Percentiles rank a stretch among this genome's conserved stretches.
phyloP scores from a whole-genome alignment of 2,888 invertebrate genomes.

The Leptopterna dolabrata region DNA sequence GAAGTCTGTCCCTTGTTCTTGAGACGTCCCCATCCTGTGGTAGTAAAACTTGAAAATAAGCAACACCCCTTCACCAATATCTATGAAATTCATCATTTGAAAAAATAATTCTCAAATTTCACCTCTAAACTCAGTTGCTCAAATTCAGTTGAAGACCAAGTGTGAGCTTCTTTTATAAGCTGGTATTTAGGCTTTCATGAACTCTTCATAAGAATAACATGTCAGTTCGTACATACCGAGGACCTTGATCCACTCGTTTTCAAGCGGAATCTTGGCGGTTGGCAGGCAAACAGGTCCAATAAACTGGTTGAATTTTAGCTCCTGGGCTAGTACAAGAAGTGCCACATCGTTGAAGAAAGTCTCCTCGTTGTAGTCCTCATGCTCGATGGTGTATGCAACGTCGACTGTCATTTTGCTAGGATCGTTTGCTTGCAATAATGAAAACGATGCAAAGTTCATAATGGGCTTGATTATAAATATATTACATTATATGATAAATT shows the following conservation, averaged over 20 bases:
- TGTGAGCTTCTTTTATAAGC: too few relatives aligned
- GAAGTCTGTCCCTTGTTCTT: constrained; percentile 41
- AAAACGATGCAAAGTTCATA: background rate
- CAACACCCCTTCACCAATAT: too few relatives aligned
- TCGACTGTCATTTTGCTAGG: background rate
- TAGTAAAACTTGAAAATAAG: background rate
- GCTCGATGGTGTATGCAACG: constrained; percentile 47
- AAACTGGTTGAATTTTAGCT: constrained; percentile 70
- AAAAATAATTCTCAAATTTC: background rate
- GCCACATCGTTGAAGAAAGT: constrained; percentile 52
- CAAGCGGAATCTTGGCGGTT: constrained; percentile 84
- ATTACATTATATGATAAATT: too few relatives aligned
- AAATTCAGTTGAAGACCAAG: too few relatives aligned
- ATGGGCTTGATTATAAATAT: too few relatives aligned
- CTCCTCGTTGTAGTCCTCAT: constrained; percentile 40
- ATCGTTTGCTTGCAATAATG: background rate
- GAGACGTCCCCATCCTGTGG: constrained; percentile 52
- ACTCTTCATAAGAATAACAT: too few relatives aligned
- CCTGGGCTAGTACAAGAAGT: constrained; percentile 44
- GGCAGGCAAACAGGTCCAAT: constrained; percentile 94
- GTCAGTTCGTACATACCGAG: constrained; percentile 51
- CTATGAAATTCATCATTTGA: too few relatives aligned
- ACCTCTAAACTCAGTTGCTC: too few relatives aligned
- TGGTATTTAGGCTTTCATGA: too few relatives aligned
- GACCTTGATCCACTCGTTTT: constrained; percentile 46